These are phyloP conservation scores for Gobio gobio DNA, from an alignment of 2,113 vertebrate species.

Conservation along the genomic window DNA sequence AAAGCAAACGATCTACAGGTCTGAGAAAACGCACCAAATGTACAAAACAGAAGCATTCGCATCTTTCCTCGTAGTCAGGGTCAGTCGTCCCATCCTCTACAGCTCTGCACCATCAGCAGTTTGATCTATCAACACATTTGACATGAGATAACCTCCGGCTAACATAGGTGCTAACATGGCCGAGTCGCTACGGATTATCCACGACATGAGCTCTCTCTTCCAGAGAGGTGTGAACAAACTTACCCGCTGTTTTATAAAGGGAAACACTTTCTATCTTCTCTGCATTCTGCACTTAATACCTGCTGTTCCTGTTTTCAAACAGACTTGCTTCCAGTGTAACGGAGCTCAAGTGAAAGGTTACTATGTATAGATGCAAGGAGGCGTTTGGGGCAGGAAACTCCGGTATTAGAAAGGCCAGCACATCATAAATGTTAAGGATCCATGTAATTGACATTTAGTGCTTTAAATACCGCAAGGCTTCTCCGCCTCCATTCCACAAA, in stretches of 20 bases:
- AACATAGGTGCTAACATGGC: background rate
- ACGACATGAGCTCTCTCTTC: background rate
- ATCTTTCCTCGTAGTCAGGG: background rate
- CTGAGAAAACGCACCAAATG: too few relatives aligned
- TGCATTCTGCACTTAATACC: background rate
- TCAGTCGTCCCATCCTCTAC: background rate
- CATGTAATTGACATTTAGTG: slow-evolving; percentile 24
- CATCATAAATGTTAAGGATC: slow-evolving; percentile 26
- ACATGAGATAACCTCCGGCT: slow-evolving; percentile 5
- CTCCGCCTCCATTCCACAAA: background rate
- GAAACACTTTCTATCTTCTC: background rate
- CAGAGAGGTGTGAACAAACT: background rate
- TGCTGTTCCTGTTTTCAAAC: slow-evolving; percentile 9
- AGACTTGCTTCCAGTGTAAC: background rate
- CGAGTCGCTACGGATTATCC: background rate
- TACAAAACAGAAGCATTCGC: background rate
- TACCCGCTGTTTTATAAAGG: background rate
- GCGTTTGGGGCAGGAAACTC: background rate
- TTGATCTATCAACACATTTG: slow-evolving; percentile 10
- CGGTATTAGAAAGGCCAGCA: background rate
- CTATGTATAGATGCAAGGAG: background rate
- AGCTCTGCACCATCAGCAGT: background rate
- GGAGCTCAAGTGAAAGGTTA: background rate
- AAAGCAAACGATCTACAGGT: too few relatives aligned
- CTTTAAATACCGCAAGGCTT: background rate